These are phyloP conservation scores for Agrochola lychnidis DNA, from an alignment of 2,888 invertebrate species.

Conservation along the genomic window DNA sequence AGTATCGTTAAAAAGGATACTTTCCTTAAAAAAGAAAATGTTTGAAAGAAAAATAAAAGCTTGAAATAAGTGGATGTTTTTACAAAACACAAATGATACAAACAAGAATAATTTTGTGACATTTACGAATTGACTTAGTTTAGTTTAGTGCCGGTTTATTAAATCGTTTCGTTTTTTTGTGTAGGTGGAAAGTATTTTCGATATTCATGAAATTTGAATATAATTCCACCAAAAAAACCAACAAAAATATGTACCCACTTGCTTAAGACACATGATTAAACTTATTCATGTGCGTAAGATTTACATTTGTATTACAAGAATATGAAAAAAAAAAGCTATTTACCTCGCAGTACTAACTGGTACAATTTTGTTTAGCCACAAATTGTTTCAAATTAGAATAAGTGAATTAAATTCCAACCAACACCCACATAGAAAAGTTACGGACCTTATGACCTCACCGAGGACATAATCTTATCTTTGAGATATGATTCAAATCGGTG, in stretches of 20 bases:
- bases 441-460: too few species aligned
- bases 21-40: too few species aligned
- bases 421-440: background rate
- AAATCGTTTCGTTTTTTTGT: background rate
- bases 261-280: background rate
- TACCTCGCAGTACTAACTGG: too few species aligned
- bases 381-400: background rate
- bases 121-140: background rate
- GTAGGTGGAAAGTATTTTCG: conserved; percentile 3
- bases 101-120: conserved; percentile 1
- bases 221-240: background rate
- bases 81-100: background rate
- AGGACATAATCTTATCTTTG: too few species aligned
- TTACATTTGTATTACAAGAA: too few species aligned
- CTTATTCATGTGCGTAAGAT: too few species aligned
- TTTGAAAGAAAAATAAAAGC: background rate
- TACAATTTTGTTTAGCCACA: background rate
- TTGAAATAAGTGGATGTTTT: background rate
- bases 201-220: conserved; percentile 7
- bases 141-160: background rate
- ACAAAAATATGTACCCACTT: background rate
- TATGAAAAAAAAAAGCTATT: too few species aligned
- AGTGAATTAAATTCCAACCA: conserved; percentile 1
- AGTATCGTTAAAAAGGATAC: background rate
- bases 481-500: background rate